phyloP scores from a whole-genome alignment of 92 coral and sea anemone genomes.

The Micromussa lordhowensis region DNA sequence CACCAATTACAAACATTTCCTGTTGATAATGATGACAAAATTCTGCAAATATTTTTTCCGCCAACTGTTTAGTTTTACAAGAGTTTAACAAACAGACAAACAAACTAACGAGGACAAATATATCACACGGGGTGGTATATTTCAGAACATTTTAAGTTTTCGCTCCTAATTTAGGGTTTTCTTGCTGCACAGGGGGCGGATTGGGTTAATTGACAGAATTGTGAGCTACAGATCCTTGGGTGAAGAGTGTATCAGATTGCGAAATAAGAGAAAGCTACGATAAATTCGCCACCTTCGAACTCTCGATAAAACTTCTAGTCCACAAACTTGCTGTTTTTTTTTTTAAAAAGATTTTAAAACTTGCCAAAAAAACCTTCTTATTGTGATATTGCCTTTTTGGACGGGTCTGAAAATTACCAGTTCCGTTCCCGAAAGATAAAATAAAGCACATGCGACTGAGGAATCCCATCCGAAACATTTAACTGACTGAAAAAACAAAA shows the following conservation, averaged over 20 bases:
- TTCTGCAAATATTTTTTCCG: conserved; percentile 13
- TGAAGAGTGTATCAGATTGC: conserved; percentile 6
- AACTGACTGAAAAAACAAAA: neutral
- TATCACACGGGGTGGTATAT: neutral
- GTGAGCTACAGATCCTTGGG: neutral
- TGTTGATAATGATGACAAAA: conserved; percentile 28
- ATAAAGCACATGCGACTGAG: neutral
- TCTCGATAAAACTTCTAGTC: neutral
- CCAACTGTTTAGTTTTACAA: neutral
- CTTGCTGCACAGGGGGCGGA: neutral
- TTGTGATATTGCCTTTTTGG: neutral
- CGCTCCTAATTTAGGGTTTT: neutral
- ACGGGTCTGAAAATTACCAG: neutral
- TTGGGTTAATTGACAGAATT: no score
- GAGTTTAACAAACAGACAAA: neutral
- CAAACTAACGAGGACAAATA: neutral
- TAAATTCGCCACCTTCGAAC: neutral
- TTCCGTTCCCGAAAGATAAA: neutral
- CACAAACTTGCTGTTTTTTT: neutral
- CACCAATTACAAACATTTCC: conserved; percentile 34
- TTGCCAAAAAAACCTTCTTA: neutral
- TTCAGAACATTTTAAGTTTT: neutral
- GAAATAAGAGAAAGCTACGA: neutral
- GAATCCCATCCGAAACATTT: neutral
- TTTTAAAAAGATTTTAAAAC: neutral